Base-by-base conservation (phyloP, 2,113 vertebrate genomes). In the Danionella cerebrum region DNA sequence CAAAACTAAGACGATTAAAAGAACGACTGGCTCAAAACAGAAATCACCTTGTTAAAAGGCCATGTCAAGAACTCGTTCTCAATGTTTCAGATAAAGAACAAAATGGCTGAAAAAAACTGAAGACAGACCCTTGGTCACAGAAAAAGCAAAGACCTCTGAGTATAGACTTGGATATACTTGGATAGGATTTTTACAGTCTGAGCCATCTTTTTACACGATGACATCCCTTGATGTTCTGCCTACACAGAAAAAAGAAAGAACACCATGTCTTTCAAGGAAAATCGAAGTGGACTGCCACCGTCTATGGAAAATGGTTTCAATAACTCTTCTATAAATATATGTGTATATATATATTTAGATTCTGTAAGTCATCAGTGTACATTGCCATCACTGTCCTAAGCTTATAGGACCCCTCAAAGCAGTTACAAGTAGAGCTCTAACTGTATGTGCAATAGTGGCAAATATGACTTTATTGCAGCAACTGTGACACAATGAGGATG, bases 1-100 rank as follows among this genome's bases (percentile, higher is more conserved):
- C 33, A 35, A 14, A 62, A 42, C 44, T 63, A 57, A 65, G 62
- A 78, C 51, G 38, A 59, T 27, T 54, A 72, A 70, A 82, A 79
- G 80, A 66, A 84, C 27, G 21, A 78, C 80, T 77, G 79, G 77
- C 78, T 82, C 64, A 70, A 77, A 76, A 73, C 76, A 78, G n/a
- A n/a, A n/a, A n/a, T 67, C 67, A 78, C 71, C 62, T 73, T 57
- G 71, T 76, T 76, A 65, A 78, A 86, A 84, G 82, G 76, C 80
- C 80, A 82, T 65, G 73, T 80, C 66, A 78, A 74, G 66, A 82
- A 66, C 67, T 77, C 71, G 58, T 67, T 75, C 79, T 63, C 48
- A 80, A 77, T 74, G 71, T 88, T 85, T 85, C 87, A 88, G 84
- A 84, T 82, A 82, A 80, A 64, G 2, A 38, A 24, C 5, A 6